Conservation (phyloP, 2,797 vertebrate species). For the Euphonia xanthogaster region DNA sequence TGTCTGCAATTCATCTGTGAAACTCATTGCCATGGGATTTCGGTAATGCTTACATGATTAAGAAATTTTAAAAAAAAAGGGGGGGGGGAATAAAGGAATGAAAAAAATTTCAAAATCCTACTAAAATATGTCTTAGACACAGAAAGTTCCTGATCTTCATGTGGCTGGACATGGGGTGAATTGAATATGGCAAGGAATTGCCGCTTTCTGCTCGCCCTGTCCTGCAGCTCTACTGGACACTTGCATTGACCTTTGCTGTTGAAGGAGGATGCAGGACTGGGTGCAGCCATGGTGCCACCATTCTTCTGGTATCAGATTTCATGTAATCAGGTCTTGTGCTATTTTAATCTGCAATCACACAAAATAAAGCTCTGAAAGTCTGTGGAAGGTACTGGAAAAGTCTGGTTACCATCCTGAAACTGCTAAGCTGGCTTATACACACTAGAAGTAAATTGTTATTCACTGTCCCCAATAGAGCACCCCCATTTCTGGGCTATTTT, state of each 20-base stretch:
- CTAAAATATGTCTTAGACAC: background rate
- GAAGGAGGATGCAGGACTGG: background rate
- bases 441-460: background rate
- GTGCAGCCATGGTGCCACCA: background rate
- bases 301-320: background rate
- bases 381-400: background rate
- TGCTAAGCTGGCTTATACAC: background rate
- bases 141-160: background rate
- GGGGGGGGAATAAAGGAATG: background rate
- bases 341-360: background rate
- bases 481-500: background rate
- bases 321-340: background rate
- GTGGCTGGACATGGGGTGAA: background rate
- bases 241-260: background rate
- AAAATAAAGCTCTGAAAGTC: background rate
- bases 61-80: background rate
- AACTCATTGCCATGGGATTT: background rate
- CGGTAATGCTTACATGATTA: background rate
- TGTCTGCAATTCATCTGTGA: background rate
- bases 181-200: background rate
- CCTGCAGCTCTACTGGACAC: background rate
- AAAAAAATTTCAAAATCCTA: background rate
- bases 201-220: background rate
- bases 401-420: background rate
- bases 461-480: rapidly evolving